Conservation (phyloP, 2,888 invertebrate species). For the Drosophila lutescens region DNA sequence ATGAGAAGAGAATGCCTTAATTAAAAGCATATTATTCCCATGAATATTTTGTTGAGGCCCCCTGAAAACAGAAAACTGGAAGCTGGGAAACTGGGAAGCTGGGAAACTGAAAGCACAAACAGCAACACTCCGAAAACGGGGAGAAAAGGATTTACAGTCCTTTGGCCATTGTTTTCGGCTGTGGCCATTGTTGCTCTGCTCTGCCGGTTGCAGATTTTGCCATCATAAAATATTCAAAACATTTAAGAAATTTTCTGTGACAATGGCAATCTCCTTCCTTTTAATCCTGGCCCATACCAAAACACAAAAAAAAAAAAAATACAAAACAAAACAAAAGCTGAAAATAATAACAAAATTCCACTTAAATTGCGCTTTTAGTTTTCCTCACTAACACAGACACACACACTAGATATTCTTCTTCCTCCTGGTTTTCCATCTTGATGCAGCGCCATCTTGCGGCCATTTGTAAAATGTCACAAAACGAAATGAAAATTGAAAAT, state of each 20-base stretch:
- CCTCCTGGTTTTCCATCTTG: slow-evolving; percentile 9
- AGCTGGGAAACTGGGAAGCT: background rate
- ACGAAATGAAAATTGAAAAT: slow-evolving; percentile 19
- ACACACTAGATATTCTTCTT: slow-evolving; percentile 4
- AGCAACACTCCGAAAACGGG: background rate
- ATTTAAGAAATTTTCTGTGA: slow-evolving; percentile 62
- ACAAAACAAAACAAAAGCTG: slow-evolving; percentile 10
- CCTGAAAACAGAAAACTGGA: slow-evolving; percentile 22
- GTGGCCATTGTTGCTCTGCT: slow-evolving; percentile 37
- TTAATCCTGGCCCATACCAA: slow-evolving; percentile 4
- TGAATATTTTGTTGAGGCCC: slow-evolving; percentile 69
- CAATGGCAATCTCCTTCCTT: slow-evolving; percentile 43
- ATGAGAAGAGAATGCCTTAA: slow-evolving; percentile 55
- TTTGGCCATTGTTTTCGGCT: slow-evolving; percentile 59
- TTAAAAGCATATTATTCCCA: slow-evolving; percentile 73
- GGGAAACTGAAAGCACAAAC: slow-evolving; percentile 17
- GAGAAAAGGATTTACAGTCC: slow-evolving; percentile 29
- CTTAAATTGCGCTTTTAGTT: slow-evolving; percentile 47
- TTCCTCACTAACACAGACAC: slow-evolving; percentile 10
- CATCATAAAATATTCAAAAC: slow-evolving; percentile 72
- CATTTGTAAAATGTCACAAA: slow-evolving; percentile 35
- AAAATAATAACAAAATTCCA: slow-evolving; percentile 37
- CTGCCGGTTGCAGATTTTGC: slow-evolving; percentile 43
- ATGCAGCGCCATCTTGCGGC: slow-evolving; percentile 30
- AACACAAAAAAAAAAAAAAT: background rate